phyloP scores from a whole-genome alignment of 23 tunicate species.

The Ascidia mentula region DNA sequence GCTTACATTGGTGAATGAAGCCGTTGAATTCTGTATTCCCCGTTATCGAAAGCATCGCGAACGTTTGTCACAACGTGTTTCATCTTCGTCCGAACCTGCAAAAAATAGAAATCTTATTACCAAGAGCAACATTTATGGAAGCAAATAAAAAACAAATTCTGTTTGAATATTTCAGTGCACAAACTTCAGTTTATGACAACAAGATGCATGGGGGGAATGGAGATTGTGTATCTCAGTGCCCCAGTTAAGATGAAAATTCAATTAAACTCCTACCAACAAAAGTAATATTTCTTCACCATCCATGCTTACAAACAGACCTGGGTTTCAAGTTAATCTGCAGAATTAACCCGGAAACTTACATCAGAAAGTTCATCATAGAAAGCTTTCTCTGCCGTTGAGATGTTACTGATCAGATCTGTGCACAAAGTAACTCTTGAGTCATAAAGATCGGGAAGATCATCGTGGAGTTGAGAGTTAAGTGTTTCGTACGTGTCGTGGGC shows the following conservation, averaged over 20 bases:
- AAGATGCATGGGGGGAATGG: too few species aligned
- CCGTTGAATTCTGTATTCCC: slow-evolving; percentile 78
- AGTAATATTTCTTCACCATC: too few species aligned
- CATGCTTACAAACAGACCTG: too few species aligned
- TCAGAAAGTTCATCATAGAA: slow-evolving; percentile 59
- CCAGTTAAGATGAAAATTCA: too few species aligned
- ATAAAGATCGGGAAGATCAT: slow-evolving; percentile 76
- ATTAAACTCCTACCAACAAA: too few species aligned
- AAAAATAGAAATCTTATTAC: too few species aligned
- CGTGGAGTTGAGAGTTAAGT: slow-evolving; percentile 64
- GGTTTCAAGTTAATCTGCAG: not conserved
- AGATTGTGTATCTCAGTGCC: too few species aligned
- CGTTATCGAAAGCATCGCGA: slow-evolving; percentile 51
- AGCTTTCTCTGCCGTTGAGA: slow-evolving; percentile 62
- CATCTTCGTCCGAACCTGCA: slow-evolving; percentile 57
- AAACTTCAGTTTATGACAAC: too few species aligned
- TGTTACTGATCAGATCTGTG: slow-evolving; percentile 39
- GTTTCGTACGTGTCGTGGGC: slow-evolving; percentile 52
- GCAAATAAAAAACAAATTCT: too few species aligned
- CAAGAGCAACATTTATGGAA: too few species aligned
- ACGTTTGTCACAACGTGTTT: slow-evolving; percentile 32
- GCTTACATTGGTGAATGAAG: slow-evolving; percentile 51
- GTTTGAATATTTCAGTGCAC: too few species aligned
- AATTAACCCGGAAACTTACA: slow-evolving; percentile 19
- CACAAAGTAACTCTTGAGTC: slow-evolving; percentile 60